Conservation (phyloP, 2,888 invertebrate species). For the Diarsia rubi region DNA sequence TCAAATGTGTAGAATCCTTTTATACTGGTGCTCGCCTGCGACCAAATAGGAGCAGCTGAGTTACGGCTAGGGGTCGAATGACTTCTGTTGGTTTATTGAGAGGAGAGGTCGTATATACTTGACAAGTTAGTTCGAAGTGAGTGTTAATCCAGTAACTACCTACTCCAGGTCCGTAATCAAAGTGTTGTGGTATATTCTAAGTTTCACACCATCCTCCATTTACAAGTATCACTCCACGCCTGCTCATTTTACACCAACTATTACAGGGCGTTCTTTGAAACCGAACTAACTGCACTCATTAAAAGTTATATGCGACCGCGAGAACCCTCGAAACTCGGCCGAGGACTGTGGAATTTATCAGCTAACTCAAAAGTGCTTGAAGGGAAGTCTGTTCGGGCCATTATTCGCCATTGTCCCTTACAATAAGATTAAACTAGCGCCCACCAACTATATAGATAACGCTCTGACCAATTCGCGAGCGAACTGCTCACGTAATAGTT, state of each 20-base stretch:
- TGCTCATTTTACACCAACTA: conserved; percentile 78
- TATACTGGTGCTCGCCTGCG: conserved; percentile 18
- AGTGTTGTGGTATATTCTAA: conserved; percentile 55
- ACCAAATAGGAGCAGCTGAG: conserved; percentile 27
- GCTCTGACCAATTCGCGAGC: conserved; percentile 82
- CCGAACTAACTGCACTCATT: conserved; percentile 84
- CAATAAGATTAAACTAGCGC: conserved; percentile 87
- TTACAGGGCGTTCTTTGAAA: conserved; percentile 79
- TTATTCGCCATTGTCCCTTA: conserved; percentile 86
- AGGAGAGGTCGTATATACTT: conserved; percentile 23
- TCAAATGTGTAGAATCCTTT: conserved; percentile 42
- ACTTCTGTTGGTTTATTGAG: conserved; percentile 19
- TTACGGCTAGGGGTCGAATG: conserved; percentile 11
- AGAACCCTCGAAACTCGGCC: conserved; percentile 81
- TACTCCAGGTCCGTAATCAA: conserved; percentile 36
- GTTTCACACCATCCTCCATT: conserved; percentile 46
- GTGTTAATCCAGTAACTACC: conserved; percentile 23
- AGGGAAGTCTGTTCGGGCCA: conserved; percentile 80
- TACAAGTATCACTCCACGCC: conserved; percentile 68
- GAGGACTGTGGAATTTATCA: conserved; percentile 82
- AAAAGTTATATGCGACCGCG: conserved; percentile 85
- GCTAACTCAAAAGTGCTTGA: conserved; percentile 84
- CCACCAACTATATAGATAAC: conserved; percentile 78
- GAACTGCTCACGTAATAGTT: conserved; percentile 87
- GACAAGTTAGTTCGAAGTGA: conserved; percentile 25